Conservation (phyloP, 1,140 invertebrate species). For the Samia ricini region DNA sequence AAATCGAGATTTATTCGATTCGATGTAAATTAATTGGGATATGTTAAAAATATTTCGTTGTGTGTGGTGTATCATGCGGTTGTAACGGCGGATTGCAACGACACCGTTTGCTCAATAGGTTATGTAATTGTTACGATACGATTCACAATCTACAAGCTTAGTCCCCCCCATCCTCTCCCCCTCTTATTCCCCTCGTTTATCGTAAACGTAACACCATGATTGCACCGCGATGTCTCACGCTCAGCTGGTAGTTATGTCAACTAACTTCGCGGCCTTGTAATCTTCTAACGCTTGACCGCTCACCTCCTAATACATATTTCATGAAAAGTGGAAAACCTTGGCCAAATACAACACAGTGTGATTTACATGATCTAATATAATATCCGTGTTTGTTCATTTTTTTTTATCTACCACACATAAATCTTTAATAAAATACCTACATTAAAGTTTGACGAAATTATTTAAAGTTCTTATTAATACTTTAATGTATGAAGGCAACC, state of each 20-base stretch:
- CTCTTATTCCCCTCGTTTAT: too few relatives aligned
- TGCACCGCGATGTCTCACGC: background rate
- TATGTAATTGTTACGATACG: constrained; percentile 24
- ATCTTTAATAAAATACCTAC: background rate
- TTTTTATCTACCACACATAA: background rate
- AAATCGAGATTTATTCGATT: background rate
- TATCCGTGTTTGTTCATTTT: constrained; percentile 8
- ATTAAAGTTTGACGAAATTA: background rate
- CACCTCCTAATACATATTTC: background rate
- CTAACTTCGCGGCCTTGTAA: constrained; percentile 12
- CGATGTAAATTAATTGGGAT: constrained; percentile 1
- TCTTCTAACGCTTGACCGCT: background rate
- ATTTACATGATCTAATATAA: background rate
- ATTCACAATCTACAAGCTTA: constrained; percentile 19
- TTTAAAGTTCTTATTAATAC: background rate
- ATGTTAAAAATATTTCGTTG: constrained; percentile 1
- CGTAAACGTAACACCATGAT: constrained; percentile 5
- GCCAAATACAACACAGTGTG: background rate
- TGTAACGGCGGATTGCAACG: constrained; percentile 4
- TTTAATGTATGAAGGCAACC: too few relatives aligned
- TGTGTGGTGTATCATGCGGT: background rate
- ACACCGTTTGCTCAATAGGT: constrained; percentile 23
- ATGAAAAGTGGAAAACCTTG: background rate
- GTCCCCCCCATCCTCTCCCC: constrained; percentile 12
- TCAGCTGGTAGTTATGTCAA: constrained; percentile 13